Evolutionary conservation across 2,113 vertebrate species (phyloP), one percentile per base, ranked within the genome.

Genomic region (Crotalus horridus): DNA sequence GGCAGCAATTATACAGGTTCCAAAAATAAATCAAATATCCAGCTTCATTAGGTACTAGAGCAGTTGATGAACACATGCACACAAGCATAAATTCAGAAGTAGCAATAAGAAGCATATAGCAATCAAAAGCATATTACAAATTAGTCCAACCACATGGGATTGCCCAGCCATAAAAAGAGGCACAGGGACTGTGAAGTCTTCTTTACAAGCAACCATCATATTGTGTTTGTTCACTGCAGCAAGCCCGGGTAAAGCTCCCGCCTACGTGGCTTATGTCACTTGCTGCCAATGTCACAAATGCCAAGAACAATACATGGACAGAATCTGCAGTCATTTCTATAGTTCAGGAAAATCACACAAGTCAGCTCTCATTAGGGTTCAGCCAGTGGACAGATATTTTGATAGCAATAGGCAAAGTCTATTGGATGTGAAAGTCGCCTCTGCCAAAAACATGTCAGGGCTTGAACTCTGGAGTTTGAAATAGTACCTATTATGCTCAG

Each of bases 41-140:
- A 88, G 93, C 88, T 13, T 33, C 53, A 89, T 92, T 64, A 89
- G 87, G 93, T 12, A 69, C 56, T 91, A 56, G 24, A 51, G 39
- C 69, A 92, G 53, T 91, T 95, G 9, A 0, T 0, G 23, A 58
- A 20, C 24, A 92, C 2, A 55, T 56, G 43, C 85, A 15, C 54
- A 3, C 26, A 33, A 88, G 54, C 51, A 20, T 3, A 74, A 43
- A 86, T 59, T 94, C 90, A 93, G 61, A 91, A 92, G 89, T 91
- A 59, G 56, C 55, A 89, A 85, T 12, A 93, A 87, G 89, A 92
- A 89, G 39, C 64, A 20, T 21, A 89, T 93, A 51, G 61, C 55
- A 89, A 85, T 12, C 93, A 87, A 87, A 92, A 89, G 39, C 64
- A 20, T 24, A 89, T 93, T 92, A 91, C 90, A 94, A 85, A 12